Percentiles rank a stretch among this genome's conserved stretches.
phyloP scores from a whole-genome alignment of 2,888 invertebrate species.

The Arrhopalites spinosus region DNA sequence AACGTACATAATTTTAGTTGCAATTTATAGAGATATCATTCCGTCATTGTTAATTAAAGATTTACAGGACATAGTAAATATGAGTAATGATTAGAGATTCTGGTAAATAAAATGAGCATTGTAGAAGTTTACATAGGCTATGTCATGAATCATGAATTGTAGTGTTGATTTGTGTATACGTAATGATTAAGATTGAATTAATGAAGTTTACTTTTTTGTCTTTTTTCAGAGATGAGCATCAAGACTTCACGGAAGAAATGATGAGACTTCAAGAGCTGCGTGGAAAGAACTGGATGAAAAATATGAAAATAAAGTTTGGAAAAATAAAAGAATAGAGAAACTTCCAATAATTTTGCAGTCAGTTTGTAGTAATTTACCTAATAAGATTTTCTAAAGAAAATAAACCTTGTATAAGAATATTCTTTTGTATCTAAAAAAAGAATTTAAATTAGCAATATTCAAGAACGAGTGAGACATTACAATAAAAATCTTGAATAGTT shows the following conservation, averaged over 20 bases:
- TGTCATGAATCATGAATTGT: too few species aligned
- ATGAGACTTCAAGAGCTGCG: conserved; percentile 11
- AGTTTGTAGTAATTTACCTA: neutral
- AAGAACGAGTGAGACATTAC: neutral
- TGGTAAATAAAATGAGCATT: too few species aligned
- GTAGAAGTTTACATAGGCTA: too few species aligned
- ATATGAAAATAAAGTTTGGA: conserved; percentile 20
- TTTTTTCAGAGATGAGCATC: conserved; percentile 33
- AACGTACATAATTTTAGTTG: too few species aligned
- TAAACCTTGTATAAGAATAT: too few species aligned
- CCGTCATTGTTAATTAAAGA: too few species aligned
- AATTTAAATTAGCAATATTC: neutral
- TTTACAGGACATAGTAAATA: too few species aligned
- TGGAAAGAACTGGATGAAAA: conserved; percentile 34
- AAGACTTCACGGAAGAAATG: conserved; percentile 34
- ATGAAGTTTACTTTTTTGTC: neutral
- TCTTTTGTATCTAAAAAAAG: neutral
- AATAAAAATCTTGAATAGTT: too few species aligned
- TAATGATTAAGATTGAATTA: neutral
- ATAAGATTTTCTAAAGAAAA: neutral
- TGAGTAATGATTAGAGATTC: too few species aligned
- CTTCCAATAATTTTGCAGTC: neutral
- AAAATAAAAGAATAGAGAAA: neutral
- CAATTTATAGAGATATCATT: too few species aligned
- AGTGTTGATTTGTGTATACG: neutral